Percentiles rank a stretch among this genome's conserved stretches.
phyloP scores from a whole-genome alignment of 2,888 invertebrate species.

The Miltochrista miniata region DNA sequence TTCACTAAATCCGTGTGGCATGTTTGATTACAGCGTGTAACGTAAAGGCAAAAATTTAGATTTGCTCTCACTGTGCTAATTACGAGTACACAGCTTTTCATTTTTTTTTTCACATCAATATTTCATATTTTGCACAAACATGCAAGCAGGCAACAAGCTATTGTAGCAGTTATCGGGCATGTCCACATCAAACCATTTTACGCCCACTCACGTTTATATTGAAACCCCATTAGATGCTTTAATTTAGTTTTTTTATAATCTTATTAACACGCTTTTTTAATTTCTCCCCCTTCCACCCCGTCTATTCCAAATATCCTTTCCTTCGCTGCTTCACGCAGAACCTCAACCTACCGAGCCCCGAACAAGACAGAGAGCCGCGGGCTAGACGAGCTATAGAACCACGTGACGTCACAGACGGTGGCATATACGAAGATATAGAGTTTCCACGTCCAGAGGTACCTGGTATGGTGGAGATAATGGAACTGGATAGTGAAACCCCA shows the following conservation, averaged over 20 bases:
- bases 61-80: conserved; percentile 35
- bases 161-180: conserved; percentile 60
- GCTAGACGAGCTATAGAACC: conserved; percentile 51
- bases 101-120: conserved; percentile 20
- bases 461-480: conserved; percentile 69
- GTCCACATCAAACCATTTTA: conserved; percentile 45
- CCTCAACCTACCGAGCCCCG: conserved; percentile 75
- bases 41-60: conserved; percentile 37
- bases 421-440: conserved; percentile 62
- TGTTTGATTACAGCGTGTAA: conserved; percentile 68
- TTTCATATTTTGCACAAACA: conserved; percentile 23
- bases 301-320: conserved; percentile 68
- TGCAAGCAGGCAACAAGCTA: conserved; percentile 20
- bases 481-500: conserved; percentile 51
- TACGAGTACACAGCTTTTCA: conserved; percentile 46
- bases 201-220: conserved; percentile 42
- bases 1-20: conserved; percentile 54
- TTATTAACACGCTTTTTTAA: conserved; percentile 85
- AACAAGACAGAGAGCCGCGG: conserved; percentile 48
- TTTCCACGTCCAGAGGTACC: conserved; percentile 57
- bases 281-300: conserved; percentile 71
- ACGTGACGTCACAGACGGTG: conserved; percentile 66
- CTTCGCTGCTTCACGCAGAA: conserved; percentile 74
- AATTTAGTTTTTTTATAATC: conserved; percentile 65
- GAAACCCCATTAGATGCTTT: conserved; percentile 59